A percentile compares a stretch with the other conserved stretches of the same genome.
Evolutionary conservation across 2,888 invertebrate species (phyloP).

Genomic region (Coenonympha arcania): DNA sequence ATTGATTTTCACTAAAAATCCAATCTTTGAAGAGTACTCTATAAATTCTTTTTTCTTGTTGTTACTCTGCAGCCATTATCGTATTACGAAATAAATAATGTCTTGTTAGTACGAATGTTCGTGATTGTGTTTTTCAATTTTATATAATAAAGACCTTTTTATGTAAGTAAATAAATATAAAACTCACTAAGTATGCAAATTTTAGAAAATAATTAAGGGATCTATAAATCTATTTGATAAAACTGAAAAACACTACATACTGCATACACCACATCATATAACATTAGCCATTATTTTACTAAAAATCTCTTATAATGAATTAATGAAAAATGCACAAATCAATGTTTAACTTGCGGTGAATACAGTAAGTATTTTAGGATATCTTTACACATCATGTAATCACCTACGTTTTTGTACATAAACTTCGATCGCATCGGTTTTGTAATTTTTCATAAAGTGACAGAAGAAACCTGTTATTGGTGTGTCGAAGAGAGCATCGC

Average conservation of each 20-base stretch:
- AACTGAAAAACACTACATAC: slow-evolving; percentile 35
- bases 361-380: slow-evolving; percentile 38
- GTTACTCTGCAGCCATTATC: slow-evolving; percentile 58
- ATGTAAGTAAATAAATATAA: background rate
- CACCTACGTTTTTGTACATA: slow-evolving; percentile 65
- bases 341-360: slow-evolving; percentile 36
- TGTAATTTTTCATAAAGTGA: slow-evolving; percentile 44
- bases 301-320: background rate
- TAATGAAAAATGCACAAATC: background rate
- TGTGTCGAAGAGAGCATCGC: slow-evolving; percentile 40
- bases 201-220: background rate
- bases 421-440: slow-evolving; percentile 38
- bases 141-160: background rate
- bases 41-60: slow-evolving; percentile 53
- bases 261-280: slow-evolving; percentile 28
- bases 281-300: background rate
- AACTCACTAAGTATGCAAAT: slow-evolving; percentile 5
- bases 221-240: background rate
- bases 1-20: slow-evolving; percentile 54
- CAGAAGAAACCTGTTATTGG: slow-evolving; percentile 43
- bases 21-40: slow-evolving; percentile 63
- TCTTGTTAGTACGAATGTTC: slow-evolving; percentile 54
- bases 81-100: slow-evolving; percentile 60
- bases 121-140: slow-evolving; percentile 52
- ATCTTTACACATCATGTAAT: slow-evolving; percentile 49